Conservation (phyloP, 2,797 vertebrate genomes). For the Acanthis flammea region DNA sequence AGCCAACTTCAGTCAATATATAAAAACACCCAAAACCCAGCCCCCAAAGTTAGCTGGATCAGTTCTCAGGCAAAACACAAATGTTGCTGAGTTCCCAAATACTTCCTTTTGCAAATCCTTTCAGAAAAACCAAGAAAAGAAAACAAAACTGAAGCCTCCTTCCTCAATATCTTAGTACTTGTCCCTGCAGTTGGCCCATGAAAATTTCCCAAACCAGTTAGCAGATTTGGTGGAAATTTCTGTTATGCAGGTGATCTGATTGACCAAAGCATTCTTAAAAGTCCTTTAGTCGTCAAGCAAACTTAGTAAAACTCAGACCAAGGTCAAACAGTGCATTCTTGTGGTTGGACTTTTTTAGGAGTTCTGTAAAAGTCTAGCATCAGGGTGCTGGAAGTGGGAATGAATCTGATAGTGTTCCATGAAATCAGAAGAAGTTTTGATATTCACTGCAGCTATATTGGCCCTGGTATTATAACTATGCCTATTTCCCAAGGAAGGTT, state of each 20-base stretch:
- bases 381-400: not conserved
- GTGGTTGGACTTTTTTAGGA: not conserved
- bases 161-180: not conserved
- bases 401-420: not conserved
- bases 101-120: not conserved
- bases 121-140: not conserved
- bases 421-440: not conserved
- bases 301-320: not conserved
- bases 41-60: not conserved
- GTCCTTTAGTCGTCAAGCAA: not conserved
- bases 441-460: not conserved
- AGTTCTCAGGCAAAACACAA: not conserved
- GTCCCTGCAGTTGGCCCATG: not conserved
- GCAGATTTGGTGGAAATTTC: not conserved
- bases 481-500: not conserved
- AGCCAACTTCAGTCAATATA: not conserved
- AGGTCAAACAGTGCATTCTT: not conserved
- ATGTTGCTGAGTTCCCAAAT: not conserved
- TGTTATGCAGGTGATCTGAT: not conserved
- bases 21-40: not conserved
- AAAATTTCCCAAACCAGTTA: not conserved
- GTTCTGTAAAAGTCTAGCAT: not conserved
- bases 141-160: not conserved
- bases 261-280: not conserved
- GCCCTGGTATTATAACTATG: fast-evolving